Base-by-base conservation (phyloP, 2,113 vertebrate genomes). In the Alligator sinensis region DNA sequence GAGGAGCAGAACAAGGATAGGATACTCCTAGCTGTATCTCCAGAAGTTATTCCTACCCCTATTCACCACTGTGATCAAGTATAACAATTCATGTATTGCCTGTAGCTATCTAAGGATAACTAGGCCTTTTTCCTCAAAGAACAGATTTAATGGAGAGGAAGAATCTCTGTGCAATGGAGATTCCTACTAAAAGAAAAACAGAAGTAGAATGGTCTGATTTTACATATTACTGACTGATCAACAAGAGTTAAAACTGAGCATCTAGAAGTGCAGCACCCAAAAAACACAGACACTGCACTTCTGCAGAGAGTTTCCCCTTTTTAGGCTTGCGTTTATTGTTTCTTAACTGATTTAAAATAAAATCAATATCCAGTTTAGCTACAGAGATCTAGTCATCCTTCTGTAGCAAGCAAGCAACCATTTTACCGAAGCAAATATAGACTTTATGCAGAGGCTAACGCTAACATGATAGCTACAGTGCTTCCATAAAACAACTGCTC, bases 331-430 rank as follows among this genome's bases (percentile, higher is more conserved):
- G 80, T 22, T 91, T 83, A 9, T 4, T 70, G 11, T 6, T 77
- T 74, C 93, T 95, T 64, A 70, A 89, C 12, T 84, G 72, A 79
- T 75, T 77, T 47, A 82, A 89, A 81, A 91, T 70, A 86, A 86
- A 89, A 66, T 75, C 1, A 0, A 24, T 79, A 81, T 86, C 58
- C 27, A 34, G 34, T 90, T 77, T 84, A 80, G 47, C 54, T 61
- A 47, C 22, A 68, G 76, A 80, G 47, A 59, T 90, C 21, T 11
- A 27, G 78, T 34, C 63, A 79, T 87, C 25, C 54, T 77, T 55
- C 87, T 86, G 58, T 22, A 63, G 47, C 47, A 88, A 87, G 16
- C 68, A 88, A 58, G 16, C 17, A 78, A 6, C 47, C 34, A 78
- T 84, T 59, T 91, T 68, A 84, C 90, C 61, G 13, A 81, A 85